A percentile compares a stretch with the other conserved stretches of the same genome.
Evolutionary conservation across 1,140 invertebrate species (phyloP).

Genomic region (Brachionus sp.): DNA sequence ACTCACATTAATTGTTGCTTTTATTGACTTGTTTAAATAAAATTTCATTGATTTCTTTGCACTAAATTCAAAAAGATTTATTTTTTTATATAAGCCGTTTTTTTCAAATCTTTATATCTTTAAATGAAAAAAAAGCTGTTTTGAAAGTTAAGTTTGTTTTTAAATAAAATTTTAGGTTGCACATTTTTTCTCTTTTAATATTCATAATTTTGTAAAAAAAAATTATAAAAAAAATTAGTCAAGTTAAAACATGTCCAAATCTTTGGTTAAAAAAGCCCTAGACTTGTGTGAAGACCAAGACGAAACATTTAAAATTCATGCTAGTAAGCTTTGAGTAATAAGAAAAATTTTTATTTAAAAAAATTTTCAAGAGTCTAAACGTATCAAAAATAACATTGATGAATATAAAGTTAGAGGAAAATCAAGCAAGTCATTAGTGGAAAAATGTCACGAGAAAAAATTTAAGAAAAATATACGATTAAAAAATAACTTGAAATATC

Average conservation of each 20-base stretch:
- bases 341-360: not conserved
- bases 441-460: conserved; percentile 36
- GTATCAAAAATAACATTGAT: not conserved
- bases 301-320: not conserved
- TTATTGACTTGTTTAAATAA: too few species aligned
- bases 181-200: too few species aligned
- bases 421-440: not conserved
- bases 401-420: not conserved
- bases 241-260: conserved; percentile 45
- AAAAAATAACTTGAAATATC: not conserved
- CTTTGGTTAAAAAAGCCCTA: conserved; percentile 41
- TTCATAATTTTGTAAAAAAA: too few species aligned
- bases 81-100: too few species aligned
- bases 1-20: too few species aligned
- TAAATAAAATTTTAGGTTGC: too few species aligned
- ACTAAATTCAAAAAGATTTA: too few species aligned
- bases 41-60: too few species aligned
- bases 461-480: not conserved
- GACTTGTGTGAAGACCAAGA: conserved; percentile 17
- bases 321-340: not conserved
- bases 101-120: too few species aligned
- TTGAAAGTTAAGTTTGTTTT: too few species aligned
- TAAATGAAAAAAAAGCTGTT: too few species aligned
- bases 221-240: too few species aligned
- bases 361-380: not conserved